Percentiles rank a stretch among this genome's conserved stretches.
Evolutionary conservation across 2,888 invertebrate genomes (phyloP).

Genomic region (Fragum sueziense): DNA sequence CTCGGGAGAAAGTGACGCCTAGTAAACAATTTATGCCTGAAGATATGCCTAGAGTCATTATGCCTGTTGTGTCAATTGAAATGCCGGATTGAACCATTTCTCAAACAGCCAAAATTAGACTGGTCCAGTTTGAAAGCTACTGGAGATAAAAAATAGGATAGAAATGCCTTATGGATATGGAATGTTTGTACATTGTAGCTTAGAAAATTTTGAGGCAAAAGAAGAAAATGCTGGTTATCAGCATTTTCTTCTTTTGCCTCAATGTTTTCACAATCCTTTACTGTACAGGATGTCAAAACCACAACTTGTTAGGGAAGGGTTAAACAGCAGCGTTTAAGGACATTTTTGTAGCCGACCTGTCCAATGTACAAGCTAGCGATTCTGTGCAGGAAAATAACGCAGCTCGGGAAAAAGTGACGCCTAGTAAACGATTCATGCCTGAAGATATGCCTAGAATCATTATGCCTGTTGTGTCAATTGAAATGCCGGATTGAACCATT

Average conservation of each 20-base stretch:
- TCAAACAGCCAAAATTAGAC: neutral
- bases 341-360: no score
- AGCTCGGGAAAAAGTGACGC: conserved; percentile 40
- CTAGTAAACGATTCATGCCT: conserved; percentile 82
- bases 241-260: no score
- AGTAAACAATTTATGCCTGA: conserved; percentile 82
- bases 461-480: conserved; percentile 77
- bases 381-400: conserved; percentile 32
- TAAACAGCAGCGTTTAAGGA: no score
- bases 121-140: neutral
- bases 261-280: no score
- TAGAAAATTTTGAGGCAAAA: no score
- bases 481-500: conserved; percentile 72
- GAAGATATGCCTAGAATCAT: conserved; percentile 83
- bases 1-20: conserved; percentile 38
- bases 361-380: conserved; percentile 74
- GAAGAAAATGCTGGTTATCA: no score
- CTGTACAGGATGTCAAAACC: no score
- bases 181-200: no score
- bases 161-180: no score
- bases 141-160: no score
- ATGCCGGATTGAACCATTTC: conserved; percentile 70
- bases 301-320: no score
- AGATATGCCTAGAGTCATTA: conserved; percentile 83
- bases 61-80: conserved; percentile 77